Percentiles rank a stretch among this genome's conserved stretches.
Evolutionary conservation across 2,797 vertebrate species (phyloP).

Genomic region (Liparis tanakae): DNA sequence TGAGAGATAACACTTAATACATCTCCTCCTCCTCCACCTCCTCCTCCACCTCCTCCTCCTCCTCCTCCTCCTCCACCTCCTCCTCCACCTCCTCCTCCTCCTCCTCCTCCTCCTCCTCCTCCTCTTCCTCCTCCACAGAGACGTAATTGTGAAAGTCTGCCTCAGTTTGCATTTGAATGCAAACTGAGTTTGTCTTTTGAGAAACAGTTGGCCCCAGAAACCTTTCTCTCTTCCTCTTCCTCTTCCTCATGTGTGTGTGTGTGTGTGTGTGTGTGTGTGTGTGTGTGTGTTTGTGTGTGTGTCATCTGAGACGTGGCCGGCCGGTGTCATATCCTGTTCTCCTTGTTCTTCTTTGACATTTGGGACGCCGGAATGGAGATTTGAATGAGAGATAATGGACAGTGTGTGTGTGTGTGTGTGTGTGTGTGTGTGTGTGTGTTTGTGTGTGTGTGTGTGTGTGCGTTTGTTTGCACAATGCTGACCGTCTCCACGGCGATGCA

Average conservation of each 20-base stretch:
- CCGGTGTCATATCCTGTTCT: constrained; percentile 11
- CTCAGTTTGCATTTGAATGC: constrained; percentile 61
- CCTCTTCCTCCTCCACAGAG: neutral
- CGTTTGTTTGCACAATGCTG: too few species aligned
- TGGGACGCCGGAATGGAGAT: constrained; percentile 43
- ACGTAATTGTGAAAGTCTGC: constrained; percentile 37
- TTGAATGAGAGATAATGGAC: constrained; percentile 66
- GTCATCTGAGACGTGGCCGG: constrained; percentile 19
- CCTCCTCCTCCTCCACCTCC: neutral
- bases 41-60: too few species aligned
- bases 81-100: too few species aligned
- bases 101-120: too few species aligned
- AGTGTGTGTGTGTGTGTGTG: constrained; percentile 27
- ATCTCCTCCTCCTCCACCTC: too few species aligned
- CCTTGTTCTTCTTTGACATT: constrained; percentile 3
- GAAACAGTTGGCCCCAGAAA: constrained; percentile 50
- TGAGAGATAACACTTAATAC: neutral
- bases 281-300: constrained; percentile 13
- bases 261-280: constrained; percentile 10
- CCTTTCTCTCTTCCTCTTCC: constrained; percentile 9
- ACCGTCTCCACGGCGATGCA: too few species aligned
- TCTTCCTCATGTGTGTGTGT: constrained; percentile 7
- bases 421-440: constrained; percentile 13
- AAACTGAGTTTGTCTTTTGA: constrained; percentile 41
- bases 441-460: constrained; percentile 15